These are phyloP conservation scores for Astreopora myriophthalma DNA, from an alignment of 64 coral and sea anemone genomes.

Conservation along the genomic window DNA sequence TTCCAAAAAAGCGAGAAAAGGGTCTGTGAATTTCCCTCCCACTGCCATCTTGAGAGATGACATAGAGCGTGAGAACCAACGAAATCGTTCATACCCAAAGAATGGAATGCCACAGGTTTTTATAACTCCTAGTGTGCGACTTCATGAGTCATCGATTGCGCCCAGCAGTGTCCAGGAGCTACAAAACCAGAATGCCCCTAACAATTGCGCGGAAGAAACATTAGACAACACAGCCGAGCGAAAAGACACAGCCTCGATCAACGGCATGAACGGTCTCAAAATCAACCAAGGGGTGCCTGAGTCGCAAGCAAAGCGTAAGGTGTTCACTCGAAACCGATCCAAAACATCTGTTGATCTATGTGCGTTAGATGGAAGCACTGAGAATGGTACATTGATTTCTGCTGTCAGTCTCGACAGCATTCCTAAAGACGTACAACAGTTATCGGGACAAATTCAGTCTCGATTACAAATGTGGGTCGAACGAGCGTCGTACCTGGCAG, in stretches of 20 bases:
- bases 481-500: not conserved
- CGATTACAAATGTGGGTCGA: slow-evolving; percentile 33
- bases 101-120: not conserved
- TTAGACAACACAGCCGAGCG: not conserved
- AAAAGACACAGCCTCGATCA: not conserved
- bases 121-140: not conserved
- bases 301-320: not conserved
- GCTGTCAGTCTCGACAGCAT: not conserved
- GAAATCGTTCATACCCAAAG: not conserved
- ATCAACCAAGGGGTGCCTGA: not conserved
- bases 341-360: slow-evolving; percentile 7
- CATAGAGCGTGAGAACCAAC: not conserved
- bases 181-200: not conserved
- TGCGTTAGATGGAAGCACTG: not conserved
- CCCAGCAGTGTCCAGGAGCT: not conserved
- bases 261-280: not conserved
- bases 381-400: not conserved
- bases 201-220: not conserved
- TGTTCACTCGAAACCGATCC: not conserved
- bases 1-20: not conserved
- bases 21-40: not conserved
- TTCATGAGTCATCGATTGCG: slow-evolving; percentile 15
- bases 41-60: not conserved
- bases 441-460: slow-evolving; percentile 26
- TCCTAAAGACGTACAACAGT: not conserved